Evolutionary conservation across 2,888 invertebrate species (phyloP).

Genomic region (Perdita meconis): DNA sequence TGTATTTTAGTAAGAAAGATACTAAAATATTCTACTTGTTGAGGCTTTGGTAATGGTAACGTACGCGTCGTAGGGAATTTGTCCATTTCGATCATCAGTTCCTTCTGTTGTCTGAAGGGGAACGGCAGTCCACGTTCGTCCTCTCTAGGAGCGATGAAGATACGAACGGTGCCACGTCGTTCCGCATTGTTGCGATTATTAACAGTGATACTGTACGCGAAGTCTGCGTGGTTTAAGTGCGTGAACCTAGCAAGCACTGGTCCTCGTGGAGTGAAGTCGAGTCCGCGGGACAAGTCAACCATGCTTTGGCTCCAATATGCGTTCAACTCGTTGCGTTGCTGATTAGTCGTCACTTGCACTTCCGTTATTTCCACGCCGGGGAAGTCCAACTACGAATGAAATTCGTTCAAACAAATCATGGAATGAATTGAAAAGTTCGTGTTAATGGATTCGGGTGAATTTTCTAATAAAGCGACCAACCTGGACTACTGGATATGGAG

Average conservation of each 20-base stretch:
- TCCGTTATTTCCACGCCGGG: slow-evolving; percentile 87
- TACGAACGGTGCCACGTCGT: slow-evolving; percentile 88
- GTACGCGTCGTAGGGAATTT: slow-evolving; percentile 88
- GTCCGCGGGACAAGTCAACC: slow-evolving; percentile 91
- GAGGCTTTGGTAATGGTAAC: no score
- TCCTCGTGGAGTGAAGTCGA: slow-evolving; percentile 93
- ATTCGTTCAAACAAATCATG: no score
- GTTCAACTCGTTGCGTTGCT: slow-evolving; percentile 85
- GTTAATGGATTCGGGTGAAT: no score
- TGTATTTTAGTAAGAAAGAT: no score
- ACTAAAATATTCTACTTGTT: background rate
- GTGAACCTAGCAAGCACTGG: slow-evolving; percentile 90
- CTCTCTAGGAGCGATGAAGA: slow-evolving; percentile 89
- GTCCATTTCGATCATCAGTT: slow-evolving; percentile 90
- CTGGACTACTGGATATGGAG: slow-evolving; percentile 88
- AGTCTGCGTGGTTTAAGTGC: slow-evolving; percentile 91
- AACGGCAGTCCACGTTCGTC: slow-evolving; percentile 89
- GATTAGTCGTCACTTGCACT: slow-evolving; percentile 85
- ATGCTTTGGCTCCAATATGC: slow-evolving; percentile 93
- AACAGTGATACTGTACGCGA: slow-evolving; percentile 88
- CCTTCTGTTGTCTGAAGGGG: slow-evolving; percentile 87
- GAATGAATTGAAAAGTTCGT: no score
- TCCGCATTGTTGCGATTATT: slow-evolving; percentile 85
- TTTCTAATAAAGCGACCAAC: no score
- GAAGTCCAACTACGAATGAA: slow-evolving; percentile 86